Base-by-base conservation (phyloP, 2,113 vertebrate genomes). In the Mesitornis unicolor region DNA sequence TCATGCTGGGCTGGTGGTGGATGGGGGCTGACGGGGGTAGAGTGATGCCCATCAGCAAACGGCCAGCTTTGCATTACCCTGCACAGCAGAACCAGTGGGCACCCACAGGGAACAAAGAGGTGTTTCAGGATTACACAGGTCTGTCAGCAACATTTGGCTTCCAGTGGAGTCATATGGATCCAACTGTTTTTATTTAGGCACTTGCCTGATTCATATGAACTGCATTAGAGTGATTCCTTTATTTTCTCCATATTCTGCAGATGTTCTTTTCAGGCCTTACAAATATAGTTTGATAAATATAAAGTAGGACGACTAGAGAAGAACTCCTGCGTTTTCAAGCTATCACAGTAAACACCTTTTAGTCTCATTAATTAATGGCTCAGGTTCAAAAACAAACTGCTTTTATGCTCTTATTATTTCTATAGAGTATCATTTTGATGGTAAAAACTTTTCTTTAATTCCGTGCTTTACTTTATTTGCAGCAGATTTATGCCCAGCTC, bases 1-100 rank as follows among this genome's bases (percentile, higher is more conserved):
- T 47, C 19, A 11, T 35, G 24, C 25, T 1, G 0, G 31, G 22
- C 22, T 65, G 81, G 24, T 47, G 24, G n/a, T 48, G 31, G n/a
- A 36, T n/a, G 21, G 4, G 21, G 3, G 12, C 13, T 83, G 38
- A 48, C 47, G 14, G 15, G 18, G 18, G 7, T 28, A 63, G 28
- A 18, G 14, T 0, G 1, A 17, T 33, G 26, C 17, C 13, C n/a
- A 31, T 18, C 26, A 67, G 31, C 16, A 61, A 42, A 20, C 1
- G 7, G 15, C 11, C 50, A 86, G 7, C 36, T 51, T 28, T 61
- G 28, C 4, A 6, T 35, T 26, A 60, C 45, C 11, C 29, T 25
- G 18, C 81, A 54, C 6, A 43, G 69, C 53, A 87, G 59, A 69
- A 38, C 20, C 60, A 78, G 42, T 1, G 14, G 56, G 22, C 11